Conservation (phyloP, 2,888 invertebrate species). For the Apocheima hispidaria region DNA sequence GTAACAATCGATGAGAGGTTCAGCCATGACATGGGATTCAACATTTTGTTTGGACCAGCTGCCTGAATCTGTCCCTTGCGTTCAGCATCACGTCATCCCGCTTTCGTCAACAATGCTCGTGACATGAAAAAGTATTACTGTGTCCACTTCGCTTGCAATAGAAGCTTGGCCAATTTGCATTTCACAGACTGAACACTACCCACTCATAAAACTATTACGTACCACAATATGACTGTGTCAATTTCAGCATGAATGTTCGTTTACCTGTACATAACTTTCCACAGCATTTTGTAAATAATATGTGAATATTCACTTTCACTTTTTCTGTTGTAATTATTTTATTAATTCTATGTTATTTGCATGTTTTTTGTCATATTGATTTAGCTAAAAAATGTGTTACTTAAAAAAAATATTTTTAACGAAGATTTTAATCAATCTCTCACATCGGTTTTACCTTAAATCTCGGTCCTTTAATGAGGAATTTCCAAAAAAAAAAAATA, state of each 20-base stretch:
- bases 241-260: conserved; percentile 42
- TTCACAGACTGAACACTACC: conserved; percentile 23
- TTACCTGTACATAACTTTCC: conserved; percentile 45
- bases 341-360: not conserved
- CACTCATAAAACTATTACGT: conserved; percentile 22
- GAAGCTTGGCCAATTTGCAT: not conserved
- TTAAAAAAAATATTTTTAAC: too few relatives aligned
- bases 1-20: too few relatives aligned
- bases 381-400: too few relatives aligned
- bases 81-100: too few relatives aligned
- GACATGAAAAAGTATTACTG: not conserved
- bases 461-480: not conserved
- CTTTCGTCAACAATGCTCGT: too few relatives aligned
- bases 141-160: not conserved
- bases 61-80: not conserved
- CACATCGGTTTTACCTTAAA: too few relatives aligned
- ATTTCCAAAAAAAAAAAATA: not conserved
- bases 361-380: conserved; percentile 6
- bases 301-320: conserved; percentile 18
- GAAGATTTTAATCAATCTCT: not conserved
- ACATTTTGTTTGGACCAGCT: not conserved
- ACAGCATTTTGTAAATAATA: conserved; percentile 36
- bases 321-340: conserved; percentile 12
- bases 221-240: conserved; percentile 10
- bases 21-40: too few relatives aligned